Evolutionary conservation across 2,113 vertebrate species (phyloP).

Genomic region (Syngnathus scovelli): DNA sequence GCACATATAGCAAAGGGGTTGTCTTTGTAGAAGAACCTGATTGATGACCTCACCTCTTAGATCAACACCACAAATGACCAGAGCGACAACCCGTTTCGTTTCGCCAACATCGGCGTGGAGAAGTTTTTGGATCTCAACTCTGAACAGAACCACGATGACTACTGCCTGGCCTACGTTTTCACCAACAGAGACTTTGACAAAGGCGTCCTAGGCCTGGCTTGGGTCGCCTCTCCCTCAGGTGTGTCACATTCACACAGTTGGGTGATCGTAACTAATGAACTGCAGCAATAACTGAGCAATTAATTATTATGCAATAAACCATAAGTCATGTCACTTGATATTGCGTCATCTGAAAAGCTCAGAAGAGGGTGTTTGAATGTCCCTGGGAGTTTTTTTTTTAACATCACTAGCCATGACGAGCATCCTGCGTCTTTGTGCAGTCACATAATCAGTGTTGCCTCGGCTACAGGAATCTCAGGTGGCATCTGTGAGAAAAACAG

Average conservation of each 20-base stretch:
- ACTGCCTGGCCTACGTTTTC: constrained; percentile 96
- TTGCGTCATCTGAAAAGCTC: no score
- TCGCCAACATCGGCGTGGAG: constrained; percentile 95
- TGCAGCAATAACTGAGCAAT: no score
- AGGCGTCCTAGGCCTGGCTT: constrained; percentile 93
- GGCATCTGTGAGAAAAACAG: constrained; percentile 96
- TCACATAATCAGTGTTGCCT: neutral
- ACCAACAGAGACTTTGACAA: constrained; percentile 97
- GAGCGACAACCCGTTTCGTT: constrained; percentile 91
- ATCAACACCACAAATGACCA: constrained; percentile 87
- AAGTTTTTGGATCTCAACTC: constrained; percentile 97
- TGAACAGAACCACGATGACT: constrained; percentile 95
- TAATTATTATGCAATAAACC: no score
- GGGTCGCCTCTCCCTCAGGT: constrained; percentile 96
- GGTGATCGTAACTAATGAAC: neutral
- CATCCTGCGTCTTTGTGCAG: neutral
- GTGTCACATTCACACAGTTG: constrained; percentile 15
- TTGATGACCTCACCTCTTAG: constrained; percentile 54
- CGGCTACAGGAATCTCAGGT: constrained; percentile 84
- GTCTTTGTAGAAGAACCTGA: neutral
- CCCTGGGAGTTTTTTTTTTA: no score
- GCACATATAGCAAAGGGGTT: neutral
- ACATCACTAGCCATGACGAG: no score
- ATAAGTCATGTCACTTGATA: no score
- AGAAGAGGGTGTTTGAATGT: no score